These are phyloP conservation scores for Drosophila ambigua DNA, from an alignment of 1,140 invertebrate genomes.

Conservation along the genomic window DNA sequence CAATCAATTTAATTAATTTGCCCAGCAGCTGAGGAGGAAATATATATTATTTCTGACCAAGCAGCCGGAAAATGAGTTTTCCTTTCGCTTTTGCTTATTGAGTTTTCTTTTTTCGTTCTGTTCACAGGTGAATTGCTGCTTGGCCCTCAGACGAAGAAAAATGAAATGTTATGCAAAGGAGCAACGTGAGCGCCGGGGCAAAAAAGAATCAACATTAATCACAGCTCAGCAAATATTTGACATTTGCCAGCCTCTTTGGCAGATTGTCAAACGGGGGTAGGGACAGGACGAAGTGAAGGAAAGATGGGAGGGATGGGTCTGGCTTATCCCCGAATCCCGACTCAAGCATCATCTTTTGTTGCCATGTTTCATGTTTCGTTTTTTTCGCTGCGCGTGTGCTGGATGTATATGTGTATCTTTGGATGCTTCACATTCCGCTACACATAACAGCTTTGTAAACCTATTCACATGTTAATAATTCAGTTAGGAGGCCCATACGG, in stretches of 20 bases:
- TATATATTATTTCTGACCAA: conserved; percentile 38
- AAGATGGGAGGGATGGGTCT: conserved; percentile 21
- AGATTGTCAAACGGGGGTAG: conserved; percentile 18
- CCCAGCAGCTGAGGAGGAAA: conserved; percentile 24
- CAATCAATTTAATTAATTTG: conserved; percentile 77
- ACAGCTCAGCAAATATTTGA: conserved; percentile 81
- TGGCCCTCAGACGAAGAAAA: conserved; percentile 27
- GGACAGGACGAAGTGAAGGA: background rate
- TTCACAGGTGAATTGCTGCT: conserved; percentile 63
- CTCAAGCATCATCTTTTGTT: conserved; percentile 28
- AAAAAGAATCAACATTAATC: conserved; percentile 79
- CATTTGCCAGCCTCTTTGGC: conserved; percentile 61
- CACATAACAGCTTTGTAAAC: conserved; percentile 48
- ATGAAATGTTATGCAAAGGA: conserved; percentile 50
- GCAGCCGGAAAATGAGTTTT: conserved; percentile 63
- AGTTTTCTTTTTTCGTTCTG: conserved; percentile 29
- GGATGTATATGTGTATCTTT: conserved; percentile 6
- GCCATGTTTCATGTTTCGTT: conserved; percentile 6
- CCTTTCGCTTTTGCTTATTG: conserved; percentile 19
- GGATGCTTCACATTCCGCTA: conserved; percentile 24
- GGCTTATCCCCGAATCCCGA: conserved; percentile 40
- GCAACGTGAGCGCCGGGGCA: conserved; percentile 23
- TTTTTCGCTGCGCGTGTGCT: background rate
- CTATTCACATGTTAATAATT: conserved; percentile 72
- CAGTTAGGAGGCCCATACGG: conserved; percentile 19